Evolutionary conservation across 2,888 invertebrate species (phyloP).

Genomic region (Phorcus lineatus): DNA sequence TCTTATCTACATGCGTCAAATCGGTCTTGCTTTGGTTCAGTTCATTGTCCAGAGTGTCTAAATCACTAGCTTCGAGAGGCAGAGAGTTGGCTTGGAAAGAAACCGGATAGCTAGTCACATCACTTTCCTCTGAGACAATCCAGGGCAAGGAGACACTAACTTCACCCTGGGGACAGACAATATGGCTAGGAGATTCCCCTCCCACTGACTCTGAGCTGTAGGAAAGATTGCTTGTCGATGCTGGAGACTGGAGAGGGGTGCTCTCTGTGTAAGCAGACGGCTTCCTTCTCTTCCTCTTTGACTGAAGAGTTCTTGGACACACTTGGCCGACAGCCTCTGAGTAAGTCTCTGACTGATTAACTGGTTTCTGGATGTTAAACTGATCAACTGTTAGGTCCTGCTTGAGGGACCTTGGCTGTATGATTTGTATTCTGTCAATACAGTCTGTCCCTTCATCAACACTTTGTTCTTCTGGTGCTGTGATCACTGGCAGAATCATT

Average conservation of each 20-base stretch:
- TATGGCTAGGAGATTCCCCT: too few relatives aligned
- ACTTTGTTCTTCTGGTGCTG: neutral
- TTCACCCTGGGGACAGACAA: too few relatives aligned
- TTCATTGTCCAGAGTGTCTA: neutral
- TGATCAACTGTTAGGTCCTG: neutral
- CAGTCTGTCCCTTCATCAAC: neutral
- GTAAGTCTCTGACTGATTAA: neutral
- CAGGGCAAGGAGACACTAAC: too few relatives aligned
- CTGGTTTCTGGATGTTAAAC: neutral
- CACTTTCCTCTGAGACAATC: too few relatives aligned
- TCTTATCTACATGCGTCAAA: neutral
- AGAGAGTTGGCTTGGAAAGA: too few relatives aligned
- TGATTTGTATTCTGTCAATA: neutral
- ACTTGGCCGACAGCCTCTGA: neutral
- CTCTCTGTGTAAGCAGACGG: neutral
- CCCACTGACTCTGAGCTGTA: neutral
- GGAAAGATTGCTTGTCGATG: neutral
- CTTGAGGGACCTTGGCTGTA: too few relatives aligned
- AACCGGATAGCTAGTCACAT: too few relatives aligned
- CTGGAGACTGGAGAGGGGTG: neutral
- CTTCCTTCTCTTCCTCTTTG: neutral
- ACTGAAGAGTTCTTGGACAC: neutral
- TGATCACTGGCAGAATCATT: neutral
- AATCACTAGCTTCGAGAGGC: neutral
- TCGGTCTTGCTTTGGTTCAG: neutral